phyloP scores from a whole-genome alignment of 2,888 invertebrate genomes.

The Pandemis cinnamomeana region DNA sequence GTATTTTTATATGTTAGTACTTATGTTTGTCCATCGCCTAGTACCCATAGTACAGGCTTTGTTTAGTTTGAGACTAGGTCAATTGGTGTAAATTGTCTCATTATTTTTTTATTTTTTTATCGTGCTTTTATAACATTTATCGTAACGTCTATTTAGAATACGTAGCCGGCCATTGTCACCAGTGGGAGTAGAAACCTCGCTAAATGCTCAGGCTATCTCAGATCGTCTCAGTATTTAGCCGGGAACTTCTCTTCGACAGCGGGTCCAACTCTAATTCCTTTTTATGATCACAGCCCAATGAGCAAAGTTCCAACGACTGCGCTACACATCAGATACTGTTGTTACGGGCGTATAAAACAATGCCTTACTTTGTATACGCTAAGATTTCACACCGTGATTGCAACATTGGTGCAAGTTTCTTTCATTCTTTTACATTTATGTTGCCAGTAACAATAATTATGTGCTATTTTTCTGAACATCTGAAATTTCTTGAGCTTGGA shows the following conservation, averaged over 20 bases:
- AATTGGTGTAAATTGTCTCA: too few relatives aligned
- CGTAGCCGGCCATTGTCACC: background rate
- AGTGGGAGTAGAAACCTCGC: background rate
- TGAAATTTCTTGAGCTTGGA: background rate
- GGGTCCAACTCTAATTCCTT: conserved; percentile 32
- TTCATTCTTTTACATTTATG: background rate
- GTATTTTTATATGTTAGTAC: too few relatives aligned
- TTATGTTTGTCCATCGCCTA: too few relatives aligned
- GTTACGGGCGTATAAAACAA: conserved; percentile 34
- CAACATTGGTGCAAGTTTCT: conserved; percentile 5
- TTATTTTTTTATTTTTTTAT: too few relatives aligned
- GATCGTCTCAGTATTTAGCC: conserved; percentile 11
- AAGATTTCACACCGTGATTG: conserved; percentile 12
- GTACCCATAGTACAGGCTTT: too few relatives aligned
- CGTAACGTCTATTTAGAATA: background rate
- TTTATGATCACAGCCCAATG: conserved; percentile 34
- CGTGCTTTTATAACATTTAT: too few relatives aligned
- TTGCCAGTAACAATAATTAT: background rate
- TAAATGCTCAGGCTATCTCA: background rate
- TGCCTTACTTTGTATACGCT: conserved; percentile 22
- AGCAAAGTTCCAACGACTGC: conserved; percentile 28
- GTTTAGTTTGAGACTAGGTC: too few relatives aligned
- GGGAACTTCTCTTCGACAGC: background rate
- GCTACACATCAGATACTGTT: conserved; percentile 25
- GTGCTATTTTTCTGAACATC: background rate